Percentiles rank a stretch among this genome's conserved stretches.
Evolutionary conservation across 2,888 invertebrate species (phyloP).

Genomic region (Colostygia pectinataria): DNA sequence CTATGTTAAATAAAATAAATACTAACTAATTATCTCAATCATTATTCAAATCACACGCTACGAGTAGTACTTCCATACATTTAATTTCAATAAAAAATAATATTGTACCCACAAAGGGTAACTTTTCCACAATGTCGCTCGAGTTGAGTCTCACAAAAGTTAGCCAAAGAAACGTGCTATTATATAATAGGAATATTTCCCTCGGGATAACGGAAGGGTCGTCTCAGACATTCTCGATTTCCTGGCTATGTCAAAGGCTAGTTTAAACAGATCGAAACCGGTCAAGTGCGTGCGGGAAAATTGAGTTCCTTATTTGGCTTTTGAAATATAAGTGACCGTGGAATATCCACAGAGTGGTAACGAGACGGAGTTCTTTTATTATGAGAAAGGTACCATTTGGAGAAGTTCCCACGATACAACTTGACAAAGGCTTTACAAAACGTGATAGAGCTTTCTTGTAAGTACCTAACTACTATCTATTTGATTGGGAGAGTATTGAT

Average conservation of each 20-base stretch:
- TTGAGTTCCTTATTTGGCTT: conserved; percentile 19
- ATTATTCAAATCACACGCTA: no score
- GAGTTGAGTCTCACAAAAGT: conserved; percentile 3
- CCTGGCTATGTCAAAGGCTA: conserved; percentile 21
- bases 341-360: conserved; percentile 7
- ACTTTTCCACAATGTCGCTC: not conserved
- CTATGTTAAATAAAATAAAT: no score
- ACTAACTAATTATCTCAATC: no score
- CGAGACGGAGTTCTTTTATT: not conserved
- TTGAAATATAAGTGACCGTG: conserved; percentile 20
- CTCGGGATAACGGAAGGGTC: conserved; percentile 8
- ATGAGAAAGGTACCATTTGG: not conserved
- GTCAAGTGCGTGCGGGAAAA: conserved; percentile 17
- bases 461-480: no score
- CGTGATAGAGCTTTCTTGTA: no score
- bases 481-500: no score
- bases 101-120: not conserved
- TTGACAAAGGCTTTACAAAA: no score
- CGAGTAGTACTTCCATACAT: not conserved
- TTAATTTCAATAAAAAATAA: not conserved
- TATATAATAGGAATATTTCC: conserved; percentile 12
- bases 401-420: conserved; percentile 10
- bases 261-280: conserved; percentile 14
- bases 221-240: conserved; percentile 5
- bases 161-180: not conserved